Conservation (phyloP, 2,113 vertebrate species). For the Calyptommatus sinebrachiatus region DNA sequence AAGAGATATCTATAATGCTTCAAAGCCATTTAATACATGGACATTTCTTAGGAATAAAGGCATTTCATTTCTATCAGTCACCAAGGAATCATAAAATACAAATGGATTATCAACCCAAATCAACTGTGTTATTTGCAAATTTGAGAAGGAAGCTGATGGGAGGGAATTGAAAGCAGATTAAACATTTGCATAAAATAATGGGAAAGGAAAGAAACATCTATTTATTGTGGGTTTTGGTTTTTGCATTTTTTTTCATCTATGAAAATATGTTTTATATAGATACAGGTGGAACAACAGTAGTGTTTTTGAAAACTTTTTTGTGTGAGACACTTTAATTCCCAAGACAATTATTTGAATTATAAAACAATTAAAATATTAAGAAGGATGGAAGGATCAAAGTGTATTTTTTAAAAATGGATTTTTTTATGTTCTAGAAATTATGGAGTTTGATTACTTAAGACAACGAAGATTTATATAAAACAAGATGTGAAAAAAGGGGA, state of each 20-base stretch:
- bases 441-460: too few relatives aligned
- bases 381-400: too few relatives aligned
- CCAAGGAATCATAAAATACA: conserved; percentile 4
- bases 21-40: conserved; percentile 34
- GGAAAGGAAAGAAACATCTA: background rate
- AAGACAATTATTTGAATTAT: too few relatives aligned
- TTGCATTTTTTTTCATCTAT: background rate
- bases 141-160: background rate
- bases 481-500: too few relatives aligned
- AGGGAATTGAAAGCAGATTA: conserved; percentile 19
- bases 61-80: conserved; percentile 28
- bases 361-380: too few relatives aligned
- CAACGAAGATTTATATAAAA: too few relatives aligned
- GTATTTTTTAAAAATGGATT: too few relatives aligned
- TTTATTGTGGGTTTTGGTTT: background rate
- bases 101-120: conserved; percentile 22
- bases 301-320: too few relatives aligned
- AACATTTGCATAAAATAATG: background rate
- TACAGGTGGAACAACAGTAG: too few relatives aligned
- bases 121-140: conserved; percentile 13
- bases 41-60: conserved; percentile 25
- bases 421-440: too few relatives aligned
- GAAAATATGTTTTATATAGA: background rate
- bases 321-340: too few relatives aligned
- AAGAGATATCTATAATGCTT: conserved; percentile 28